Evolutionary conservation across 2,113 vertebrate species (phyloP).

Genomic region (Clarias batrachus): DNA sequence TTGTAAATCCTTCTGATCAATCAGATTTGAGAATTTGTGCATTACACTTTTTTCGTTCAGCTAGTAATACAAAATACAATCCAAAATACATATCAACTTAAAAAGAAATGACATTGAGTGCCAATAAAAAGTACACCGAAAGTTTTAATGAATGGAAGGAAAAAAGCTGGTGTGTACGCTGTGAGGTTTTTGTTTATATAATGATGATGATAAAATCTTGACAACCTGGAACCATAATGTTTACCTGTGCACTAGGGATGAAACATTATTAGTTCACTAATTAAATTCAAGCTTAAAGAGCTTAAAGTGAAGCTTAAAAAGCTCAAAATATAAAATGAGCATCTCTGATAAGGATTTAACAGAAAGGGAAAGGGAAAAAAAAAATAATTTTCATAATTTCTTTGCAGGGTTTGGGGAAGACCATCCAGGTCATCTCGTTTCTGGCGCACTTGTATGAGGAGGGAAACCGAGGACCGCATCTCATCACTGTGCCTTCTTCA

Average conservation of each 20-base stretch:
- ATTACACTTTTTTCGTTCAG: neutral
- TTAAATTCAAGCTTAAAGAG: neutral
- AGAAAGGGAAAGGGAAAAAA: neutral
- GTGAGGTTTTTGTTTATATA: neutral
- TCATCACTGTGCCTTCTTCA: conserved; percentile 84
- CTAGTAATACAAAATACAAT: no score
- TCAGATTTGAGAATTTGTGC: neutral
- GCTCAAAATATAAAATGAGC: neutral
- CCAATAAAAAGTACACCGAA: neutral
- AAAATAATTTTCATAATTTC: neutral
- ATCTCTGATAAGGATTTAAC: neutral
- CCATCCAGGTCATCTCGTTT: conserved; percentile 87
- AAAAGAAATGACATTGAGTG: neutral
- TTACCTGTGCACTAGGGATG: neutral
- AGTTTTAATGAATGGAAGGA: neutral
- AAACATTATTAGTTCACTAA: neutral
- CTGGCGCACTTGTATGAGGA: conserved; percentile 80
- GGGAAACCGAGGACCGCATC: conserved; percentile 78
- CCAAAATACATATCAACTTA: neutral
- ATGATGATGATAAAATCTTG: neutral
- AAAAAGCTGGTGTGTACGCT: neutral
- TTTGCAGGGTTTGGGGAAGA: conserved; percentile 81
- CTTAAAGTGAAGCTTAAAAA: neutral
- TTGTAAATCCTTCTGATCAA: neutral
- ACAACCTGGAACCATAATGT: neutral